Percentiles rank a stretch among this genome's conserved stretches.
Evolutionary conservation across 2,113 vertebrate genomes (phyloP).

Genomic region (Salminus brasiliensis): DNA sequence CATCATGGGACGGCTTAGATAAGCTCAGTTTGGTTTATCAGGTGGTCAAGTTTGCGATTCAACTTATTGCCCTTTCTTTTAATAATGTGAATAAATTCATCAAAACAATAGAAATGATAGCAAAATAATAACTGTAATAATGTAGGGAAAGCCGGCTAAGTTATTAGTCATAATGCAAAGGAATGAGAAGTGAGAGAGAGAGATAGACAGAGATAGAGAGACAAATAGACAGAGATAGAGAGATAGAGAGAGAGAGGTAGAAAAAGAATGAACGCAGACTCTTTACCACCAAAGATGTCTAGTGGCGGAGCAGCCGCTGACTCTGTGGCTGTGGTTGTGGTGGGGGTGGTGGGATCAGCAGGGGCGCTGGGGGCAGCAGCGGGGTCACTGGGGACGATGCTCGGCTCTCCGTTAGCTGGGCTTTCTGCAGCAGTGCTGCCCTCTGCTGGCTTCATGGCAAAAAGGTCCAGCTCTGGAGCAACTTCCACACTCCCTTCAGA

Average conservation of each 20-base stretch:
- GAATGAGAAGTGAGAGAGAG: neutral
- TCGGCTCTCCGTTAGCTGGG: constrained; percentile 78
- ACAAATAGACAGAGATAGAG: constrained; percentile 43
- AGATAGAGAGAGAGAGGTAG: constrained; percentile 48
- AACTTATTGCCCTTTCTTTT: neutral
- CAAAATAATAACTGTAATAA: constrained; percentile 51
- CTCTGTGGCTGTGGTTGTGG: constrained; percentile 76
- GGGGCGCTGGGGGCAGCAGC: constrained; percentile 72
- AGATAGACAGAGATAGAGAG: constrained; percentile 41
- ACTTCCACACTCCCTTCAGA: constrained; percentile 94
- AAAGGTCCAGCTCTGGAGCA: constrained; percentile 96
- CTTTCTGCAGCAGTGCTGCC: constrained; percentile 84
- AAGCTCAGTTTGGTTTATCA: constrained; percentile 15
- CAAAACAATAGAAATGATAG: constrained; percentile 49
- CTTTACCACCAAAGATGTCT: constrained; percentile 99
- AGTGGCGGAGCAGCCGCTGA: constrained; percentile 86
- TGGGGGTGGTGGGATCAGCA: constrained; percentile 80
- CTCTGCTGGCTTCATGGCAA: constrained; percentile 95
- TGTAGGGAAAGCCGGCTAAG: constrained; percentile 46
- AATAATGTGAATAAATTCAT: constrained; percentile 26
- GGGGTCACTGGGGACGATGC: constrained; percentile 69
- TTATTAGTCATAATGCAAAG: constrained; percentile 53
- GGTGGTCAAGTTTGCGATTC: constrained; percentile 67
- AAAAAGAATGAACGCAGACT: constrained; percentile 60
- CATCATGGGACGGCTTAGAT: neutral